Evolutionary conservation across 2,888 invertebrate genomes (phyloP).

Genomic region (Ormyrus nitidulus): DNA sequence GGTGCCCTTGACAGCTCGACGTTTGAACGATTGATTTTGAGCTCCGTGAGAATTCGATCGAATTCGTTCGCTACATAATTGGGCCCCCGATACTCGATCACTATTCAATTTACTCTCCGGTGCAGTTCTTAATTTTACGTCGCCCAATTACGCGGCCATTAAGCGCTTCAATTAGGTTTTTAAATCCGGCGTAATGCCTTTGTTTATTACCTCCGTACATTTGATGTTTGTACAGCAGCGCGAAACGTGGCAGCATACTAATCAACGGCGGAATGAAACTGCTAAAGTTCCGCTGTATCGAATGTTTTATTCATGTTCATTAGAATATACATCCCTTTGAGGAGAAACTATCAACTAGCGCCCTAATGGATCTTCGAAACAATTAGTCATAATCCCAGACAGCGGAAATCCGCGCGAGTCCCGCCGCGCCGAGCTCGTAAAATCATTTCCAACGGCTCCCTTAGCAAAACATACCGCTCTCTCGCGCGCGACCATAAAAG

Average conservation of each 20-base stretch:
- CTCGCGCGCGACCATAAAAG: not conserved
- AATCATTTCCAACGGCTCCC: constrained; percentile 9
- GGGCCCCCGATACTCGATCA: constrained; percentile 10
- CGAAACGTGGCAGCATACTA: no score
- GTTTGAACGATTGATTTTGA: constrained; percentile 19
- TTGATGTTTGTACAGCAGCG: no score
- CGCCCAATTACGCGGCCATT: no score
- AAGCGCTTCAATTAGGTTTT: no score
- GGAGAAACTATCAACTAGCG: not conserved
- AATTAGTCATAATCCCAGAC: constrained; percentile 45
- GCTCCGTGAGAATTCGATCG: constrained; percentile 4
- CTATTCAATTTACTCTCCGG: not conserved
- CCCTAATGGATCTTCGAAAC: constrained; percentile 39
- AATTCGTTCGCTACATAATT: not conserved
- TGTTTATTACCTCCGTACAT: no score
- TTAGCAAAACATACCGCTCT: not conserved
- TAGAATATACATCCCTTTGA: constrained; percentile 25
- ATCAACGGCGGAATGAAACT: not conserved
- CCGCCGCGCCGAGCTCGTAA: not conserved
- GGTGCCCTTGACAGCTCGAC: constrained; percentile 1
- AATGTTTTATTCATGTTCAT: constrained; percentile 43
- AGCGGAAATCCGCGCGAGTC: constrained; percentile 32
- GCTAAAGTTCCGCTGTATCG: not conserved
- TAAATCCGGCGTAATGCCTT: no score
- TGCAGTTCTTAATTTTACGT: no score